Conservation (phyloP, 2,797 vertebrate genomes). For the Chromobotia macracanthus region DNA sequence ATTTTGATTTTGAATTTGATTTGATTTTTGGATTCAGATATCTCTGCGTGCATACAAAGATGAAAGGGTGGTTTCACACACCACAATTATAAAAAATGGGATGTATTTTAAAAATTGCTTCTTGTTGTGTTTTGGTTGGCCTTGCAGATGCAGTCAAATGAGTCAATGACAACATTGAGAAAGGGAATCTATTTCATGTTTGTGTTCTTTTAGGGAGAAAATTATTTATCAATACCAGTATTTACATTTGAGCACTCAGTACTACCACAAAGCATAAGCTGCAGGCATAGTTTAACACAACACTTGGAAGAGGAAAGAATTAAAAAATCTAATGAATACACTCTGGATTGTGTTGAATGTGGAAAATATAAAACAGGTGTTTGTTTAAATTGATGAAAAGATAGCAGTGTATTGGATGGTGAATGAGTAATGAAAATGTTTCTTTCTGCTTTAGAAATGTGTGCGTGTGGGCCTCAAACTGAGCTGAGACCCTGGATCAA, state of each 20-base stretch:
- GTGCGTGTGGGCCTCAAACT: constrained; percentile 67
- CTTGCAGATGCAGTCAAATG: constrained; percentile 58
- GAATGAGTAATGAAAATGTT: constrained; percentile 54
- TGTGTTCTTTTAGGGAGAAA: constrained; percentile 42
- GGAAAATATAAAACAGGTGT: constrained; percentile 57
- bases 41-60: constrained; percentile 67
- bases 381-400: constrained; percentile 62
- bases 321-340: constrained; percentile 57
- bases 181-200: constrained; percentile 51
- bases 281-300: constrained; percentile 56
- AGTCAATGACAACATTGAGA: constrained; percentile 55
- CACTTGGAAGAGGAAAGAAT: constrained; percentile 55
- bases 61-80: constrained; percentile 70
- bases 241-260: constrained; percentile 33
- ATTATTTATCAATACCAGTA: constrained; percentile 42
- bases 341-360: constrained; percentile 29
- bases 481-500: constrained; percentile 44
- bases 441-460: constrained; percentile 57
- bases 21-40: constrained; percentile 77
- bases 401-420: constrained; percentile 61
- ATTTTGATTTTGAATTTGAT: constrained; percentile 77
- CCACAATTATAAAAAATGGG: constrained; percentile 66
- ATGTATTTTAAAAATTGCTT: constrained; percentile 70
- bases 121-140: constrained; percentile 65
- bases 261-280: constrained; percentile 56